phyloP scores from a whole-genome alignment of 2,888 invertebrate genomes.

The Drosophila prostipennis region DNA sequence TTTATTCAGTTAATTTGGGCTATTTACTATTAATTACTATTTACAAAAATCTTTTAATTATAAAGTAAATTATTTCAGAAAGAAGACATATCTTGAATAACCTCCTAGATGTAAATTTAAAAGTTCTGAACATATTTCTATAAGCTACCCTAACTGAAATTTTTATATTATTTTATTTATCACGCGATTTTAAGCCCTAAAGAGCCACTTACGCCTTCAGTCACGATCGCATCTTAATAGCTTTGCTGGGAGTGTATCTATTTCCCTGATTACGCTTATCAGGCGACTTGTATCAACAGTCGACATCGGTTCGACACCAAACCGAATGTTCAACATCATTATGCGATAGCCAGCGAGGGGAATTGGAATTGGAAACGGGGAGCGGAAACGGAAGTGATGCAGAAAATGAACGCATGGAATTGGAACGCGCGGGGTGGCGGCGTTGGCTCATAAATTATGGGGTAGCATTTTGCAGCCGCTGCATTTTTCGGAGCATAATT shows the following conservation, averaged over 20 bases:
- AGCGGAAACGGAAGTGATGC: slow-evolving; percentile 24
- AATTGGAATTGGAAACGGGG: not conserved
- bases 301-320: slow-evolving; percentile 42
- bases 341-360: slow-evolving; percentile 50
- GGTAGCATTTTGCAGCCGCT: slow-evolving; percentile 64
- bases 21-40: too few species aligned
- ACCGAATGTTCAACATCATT: slow-evolving; percentile 67
- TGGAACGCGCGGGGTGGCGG: not conserved
- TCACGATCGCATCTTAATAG: not conserved
- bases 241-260: slow-evolving; percentile 12
- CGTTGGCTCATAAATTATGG: slow-evolving; percentile 68
- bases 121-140: too few species aligned
- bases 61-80: too few species aligned
- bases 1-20: too few species aligned
- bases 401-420: slow-evolving; percentile 3
- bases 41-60: too few species aligned
- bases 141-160: too few species aligned
- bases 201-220: not conserved
- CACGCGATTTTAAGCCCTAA: too few species aligned
- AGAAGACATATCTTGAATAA: not conserved
- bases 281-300: slow-evolving; percentile 58
- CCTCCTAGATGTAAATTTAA: not conserved
- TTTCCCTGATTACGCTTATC: slow-evolving; percentile 48
- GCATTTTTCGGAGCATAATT: slow-evolving; percentile 74
- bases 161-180: too few species aligned